A percentile compares a stretch with the other conserved stretches of the same genome.
Conservation (phyloP, 2,113 vertebrate genomes). For the Anser brachyrhynchus region DNA sequence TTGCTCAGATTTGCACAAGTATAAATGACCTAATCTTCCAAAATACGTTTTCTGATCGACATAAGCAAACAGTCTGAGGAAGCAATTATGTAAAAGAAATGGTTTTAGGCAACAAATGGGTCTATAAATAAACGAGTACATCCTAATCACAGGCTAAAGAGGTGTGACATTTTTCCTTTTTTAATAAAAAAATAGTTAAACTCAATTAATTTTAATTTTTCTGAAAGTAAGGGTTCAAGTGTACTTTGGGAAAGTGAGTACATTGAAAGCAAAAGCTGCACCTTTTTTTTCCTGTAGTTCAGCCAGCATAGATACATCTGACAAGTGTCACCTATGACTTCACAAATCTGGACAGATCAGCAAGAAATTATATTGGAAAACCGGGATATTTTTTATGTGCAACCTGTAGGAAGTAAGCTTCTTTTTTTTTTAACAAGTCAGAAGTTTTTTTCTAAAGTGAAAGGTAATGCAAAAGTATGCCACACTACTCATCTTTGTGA, state of each 20-base stretch:
- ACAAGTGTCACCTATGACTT: not conserved
- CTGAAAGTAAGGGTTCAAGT: not conserved
- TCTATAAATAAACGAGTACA: constrained; percentile 71
- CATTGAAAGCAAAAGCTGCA: not conserved
- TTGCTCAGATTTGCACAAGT: constrained; percentile 70
- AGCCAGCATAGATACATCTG: not conserved
- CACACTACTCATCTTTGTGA: rapidly evolving
- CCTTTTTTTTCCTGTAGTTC: not conserved
- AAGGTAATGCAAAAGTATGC: not conserved
- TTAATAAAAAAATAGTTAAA: constrained; percentile 33
- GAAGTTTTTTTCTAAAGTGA: not conserved
- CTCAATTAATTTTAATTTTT: constrained; percentile 57
- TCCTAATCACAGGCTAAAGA: constrained; percentile 58
- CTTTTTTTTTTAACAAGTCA: not conserved
- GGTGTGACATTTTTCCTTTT: constrained; percentile 41
- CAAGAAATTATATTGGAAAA: not conserved
- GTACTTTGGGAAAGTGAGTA: not conserved
- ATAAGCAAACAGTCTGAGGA: constrained; percentile 73
- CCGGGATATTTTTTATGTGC: not conserved
- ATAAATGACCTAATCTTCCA: constrained; percentile 75
- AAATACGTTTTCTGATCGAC: constrained; percentile 70
- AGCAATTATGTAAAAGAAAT: constrained; percentile 70
- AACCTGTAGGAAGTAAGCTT: not conserved
- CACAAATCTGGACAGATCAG: not conserved
- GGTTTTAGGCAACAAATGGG: constrained; percentile 65